Base-by-base conservation (phyloP, 2,888 invertebrate genomes). In the Drosophila setosimentum region DNA sequence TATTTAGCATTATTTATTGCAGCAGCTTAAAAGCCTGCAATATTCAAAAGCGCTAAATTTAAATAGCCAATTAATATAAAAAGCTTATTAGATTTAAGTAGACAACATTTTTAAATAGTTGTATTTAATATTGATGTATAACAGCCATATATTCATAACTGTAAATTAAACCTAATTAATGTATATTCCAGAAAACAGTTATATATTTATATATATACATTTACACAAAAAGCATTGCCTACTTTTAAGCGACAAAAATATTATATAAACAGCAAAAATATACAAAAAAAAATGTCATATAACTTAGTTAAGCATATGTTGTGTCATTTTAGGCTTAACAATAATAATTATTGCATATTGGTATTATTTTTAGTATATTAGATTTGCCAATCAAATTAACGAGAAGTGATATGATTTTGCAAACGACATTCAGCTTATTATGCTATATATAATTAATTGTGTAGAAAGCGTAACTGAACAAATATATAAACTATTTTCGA, bases 11-110 rank as follows among this genome's bases (percentile, higher is more conserved):
- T 16, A 29, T n/a, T 64, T 51, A 45, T 24, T 3, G 11, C 18
- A 33, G 10, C n/a, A 24, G 37, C 69, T 18, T 32, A 49, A 55
- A 24, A 63, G 58, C 68, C 63, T 54, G 54, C 54, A 49, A 30
- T 21, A 13, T 29, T 8, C 7, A 57, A 27, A 21, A 16, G 10
- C 3, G 50, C 18, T 29, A 18, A 13, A 2, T 3, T 30, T 10
- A 30, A n/a, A 7, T 11, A 27, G 5, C 7, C 3, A 18, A 37
- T 37, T 37, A 8, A 18, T 37, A 37, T 37, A 37, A 18, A 37
- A 18, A 18, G 37, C 8, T 8, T 2, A 8, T 8, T 18, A 18
- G 8, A 7, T 18, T 37, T 8, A 18, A 37, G 18, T 18, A 37
- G 1, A 37, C 18, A 18, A 18, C 2, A 37, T 8, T 37, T 37